Evolutionary conservation across 2,797 vertebrate genomes (phyloP), one percentile per base, ranked within the genome.

Genomic region (Cyprinella venusta): DNA sequence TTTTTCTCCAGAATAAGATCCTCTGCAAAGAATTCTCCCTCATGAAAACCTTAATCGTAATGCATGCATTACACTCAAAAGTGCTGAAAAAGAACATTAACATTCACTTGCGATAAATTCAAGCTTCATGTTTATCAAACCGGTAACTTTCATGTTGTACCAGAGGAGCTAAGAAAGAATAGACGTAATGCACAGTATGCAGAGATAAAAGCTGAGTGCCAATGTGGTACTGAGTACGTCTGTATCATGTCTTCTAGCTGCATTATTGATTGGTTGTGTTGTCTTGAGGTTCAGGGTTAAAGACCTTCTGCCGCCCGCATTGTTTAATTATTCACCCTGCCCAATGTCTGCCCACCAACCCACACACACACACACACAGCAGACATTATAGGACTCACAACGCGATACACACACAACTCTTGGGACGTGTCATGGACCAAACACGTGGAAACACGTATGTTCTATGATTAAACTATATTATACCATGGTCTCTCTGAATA

Each of bases 251-350:
- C 80, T 80, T 88, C 83, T 81, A 91, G 87, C 85, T 93, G 88
- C 91, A 94, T 93, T 93, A 95, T 95, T 94, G 91, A 94, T 93
- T 90, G 85, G 89, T 50, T 92, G 90, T 90, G 89, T 93, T 93
- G 90, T 93, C 91, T 92, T 83, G 88, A 86, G 89, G 91, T 94
- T 92, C 90, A 91, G 90, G 91, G 92, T 93, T 95, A 93, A 94
- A 94, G 90, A 93, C 90, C 91, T 90, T 91, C 81, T 90, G 89
- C 88, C 86, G 86, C 88, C 88, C 88, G 83, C 86, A 89, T 84
- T 86, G 77, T 92, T 93, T 88, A 93, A 93, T 93, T 93, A 94
- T 95, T 94, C 89, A 94, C 90, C 91, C 89, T 86, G 76, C 89
- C 89, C 84, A 90, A 82, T 19, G 74, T 59, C 75, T 81, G 61